Base-by-base conservation (phyloP, 2,888 invertebrate genomes). In the Coenonympha glycerion region DNA sequence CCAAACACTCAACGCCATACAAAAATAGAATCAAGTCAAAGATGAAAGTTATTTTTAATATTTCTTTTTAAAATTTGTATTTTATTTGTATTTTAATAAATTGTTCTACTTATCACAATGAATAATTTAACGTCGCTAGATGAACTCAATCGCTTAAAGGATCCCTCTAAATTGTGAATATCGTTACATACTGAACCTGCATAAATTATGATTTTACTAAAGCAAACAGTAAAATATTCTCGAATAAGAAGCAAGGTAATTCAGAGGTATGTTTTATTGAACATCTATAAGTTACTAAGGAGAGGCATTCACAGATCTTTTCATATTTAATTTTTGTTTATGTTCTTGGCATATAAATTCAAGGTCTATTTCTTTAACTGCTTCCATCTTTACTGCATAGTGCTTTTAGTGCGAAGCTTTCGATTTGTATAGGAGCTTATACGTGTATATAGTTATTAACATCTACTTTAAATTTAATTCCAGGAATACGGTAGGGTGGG, bases 1-100 rank as follows among this genome's bases (percentile, higher is more conserved):
- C 22, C 6, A 6, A 22, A 22, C 6, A 3, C 22, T 19, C 50
- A 47, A 70, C 69, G 71, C 73, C 73, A 73, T 73, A 71, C 70
- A 72, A 78, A 85, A 86, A 84, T 83, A 86, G 83, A 65, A 74
- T 76, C 71, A 72, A 76, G 73, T 76, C 71, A 71, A 76, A 76
- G 75, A 83, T 82, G 84, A 80, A 77, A 85, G 86, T 84, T 84
- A 86, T 82, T 84, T 85, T 72, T 84, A 80, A 70, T 77, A 71
- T 68, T 75, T 67, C 62, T 55, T 69, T 62, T 60, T 56, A 61
- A 66, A 70, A 73, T 66, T 64, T 61, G 64, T 68, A 61, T 65
- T 64, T 62, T 65, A 24, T 39, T 59, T n/a, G n/a, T n/a, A n/a
- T n/a, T n/a, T n/a, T n/a, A n/a, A n/a, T n/a, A n/a, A 56, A 62